Base-by-base conservation (phyloP, 2,888 invertebrate genomes). In the Drosophila aldrichi region DNA sequence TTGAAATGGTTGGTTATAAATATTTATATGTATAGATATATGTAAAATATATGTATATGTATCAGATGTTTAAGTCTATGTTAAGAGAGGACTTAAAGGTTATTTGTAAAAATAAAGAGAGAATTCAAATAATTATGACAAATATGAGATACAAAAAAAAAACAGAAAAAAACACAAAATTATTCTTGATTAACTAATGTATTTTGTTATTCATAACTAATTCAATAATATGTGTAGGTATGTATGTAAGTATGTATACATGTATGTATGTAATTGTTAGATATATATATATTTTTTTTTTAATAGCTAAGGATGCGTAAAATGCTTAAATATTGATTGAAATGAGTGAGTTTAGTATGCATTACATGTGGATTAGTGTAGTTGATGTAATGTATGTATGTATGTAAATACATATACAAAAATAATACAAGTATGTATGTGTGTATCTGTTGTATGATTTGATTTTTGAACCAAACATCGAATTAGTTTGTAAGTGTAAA, bases 321-420 rank as follows among this genome's bases (percentile, higher is more conserved):
- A 34, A 61, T 52, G 41, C 34, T 22, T 16, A 18, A 22, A 44
- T 22, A 14, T 20, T 10, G 4, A 29, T 43, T 43, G 7, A 32
- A 18, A 40, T 46, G 38, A 29, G 38, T 36, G 64, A 51, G 22
- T 62, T 22, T 32, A 10, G 60, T 18, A 52, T 70, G 60, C 49
- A 60, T 49, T 55, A 38, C 54, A 20, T 40, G 71, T 61, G 25
- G 18, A 20, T 20, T 59, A 56, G 55, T 69, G 43, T 44, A 34
- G 6, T 38, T 18, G 16, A 43, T 54, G 61, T 61, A 52, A 0
- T 25, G 22, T 60, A 36, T 63, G 22, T 43, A 16, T 56, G 3
- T 68, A 41, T 61, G 56, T 61, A 57, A 56, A 71, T 55, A 44
- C 54, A 40, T 29, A 18, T 52, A 68, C 49, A 64, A 29, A 58